A percentile compares a stretch with the other conserved stretches of the same genome.
These are phyloP conservation scores for Drosophila obscura DNA, from an alignment of 1,140 invertebrate genomes.

Conservation along the genomic window DNA sequence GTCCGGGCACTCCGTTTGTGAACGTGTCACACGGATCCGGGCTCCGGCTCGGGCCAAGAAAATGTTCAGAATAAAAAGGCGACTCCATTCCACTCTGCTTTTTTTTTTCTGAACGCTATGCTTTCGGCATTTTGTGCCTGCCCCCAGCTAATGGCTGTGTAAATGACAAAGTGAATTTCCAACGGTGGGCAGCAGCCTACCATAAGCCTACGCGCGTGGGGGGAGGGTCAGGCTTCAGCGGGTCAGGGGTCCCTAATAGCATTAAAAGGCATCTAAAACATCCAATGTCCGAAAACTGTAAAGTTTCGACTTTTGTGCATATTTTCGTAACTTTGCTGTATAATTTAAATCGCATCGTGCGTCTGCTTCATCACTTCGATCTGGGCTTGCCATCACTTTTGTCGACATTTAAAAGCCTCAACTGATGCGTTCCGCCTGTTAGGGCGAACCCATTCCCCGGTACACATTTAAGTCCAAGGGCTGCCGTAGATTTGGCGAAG, in stretches of 20 bases:
- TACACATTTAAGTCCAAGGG: too few relatives aligned
- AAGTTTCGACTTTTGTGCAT: slow-evolving; percentile 9
- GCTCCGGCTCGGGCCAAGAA: slow-evolving; percentile 1
- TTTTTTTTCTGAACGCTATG: too few relatives aligned
- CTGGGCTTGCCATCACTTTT: too few relatives aligned
- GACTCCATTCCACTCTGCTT: slow-evolving; percentile 38
- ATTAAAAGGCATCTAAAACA: slow-evolving; percentile 7
- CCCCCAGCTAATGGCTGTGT: slow-evolving; percentile 70
- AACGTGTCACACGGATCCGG: slow-evolving; percentile 52
- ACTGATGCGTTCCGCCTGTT: not conserved
- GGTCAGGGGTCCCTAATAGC: slow-evolving; percentile 58
- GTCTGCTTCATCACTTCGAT: too few relatives aligned
- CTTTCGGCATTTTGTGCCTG: slow-evolving; percentile 34
- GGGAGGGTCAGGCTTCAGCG: slow-evolving; percentile 2
- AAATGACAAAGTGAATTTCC: slow-evolving; percentile 80
- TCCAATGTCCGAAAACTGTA: slow-evolving; percentile 1
- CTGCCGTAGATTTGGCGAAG: too few relatives aligned
- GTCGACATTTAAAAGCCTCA: too few relatives aligned
- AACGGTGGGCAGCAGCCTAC: slow-evolving; percentile 21
- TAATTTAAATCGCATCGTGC: too few relatives aligned
- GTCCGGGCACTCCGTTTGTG: slow-evolving; percentile 44
- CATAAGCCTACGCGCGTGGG: not conserved
- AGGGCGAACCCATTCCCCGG: not conserved
- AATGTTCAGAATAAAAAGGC: slow-evolving; percentile 3
- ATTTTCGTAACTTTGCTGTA: too few relatives aligned